Evolutionary conservation across 2,888 invertebrate genomes (phyloP).

Genomic region (Cataglyphis livida): DNA sequence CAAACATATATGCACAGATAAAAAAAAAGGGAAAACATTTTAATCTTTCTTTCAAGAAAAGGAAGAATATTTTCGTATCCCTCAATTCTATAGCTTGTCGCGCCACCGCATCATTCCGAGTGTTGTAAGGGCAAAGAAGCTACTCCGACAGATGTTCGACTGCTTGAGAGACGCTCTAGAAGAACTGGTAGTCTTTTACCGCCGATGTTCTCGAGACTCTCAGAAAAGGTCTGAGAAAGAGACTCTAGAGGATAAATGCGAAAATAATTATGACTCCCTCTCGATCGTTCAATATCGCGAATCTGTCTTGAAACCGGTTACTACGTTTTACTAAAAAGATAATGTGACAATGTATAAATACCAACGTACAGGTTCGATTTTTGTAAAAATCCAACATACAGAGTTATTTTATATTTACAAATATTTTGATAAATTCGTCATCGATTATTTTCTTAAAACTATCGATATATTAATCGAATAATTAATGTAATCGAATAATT

Average conservation of each 20-base stretch:
- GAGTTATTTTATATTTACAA: not conserved
- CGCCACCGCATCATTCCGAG: slow-evolving; percentile 63
- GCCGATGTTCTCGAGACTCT: slow-evolving; percentile 60
- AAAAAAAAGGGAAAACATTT: slow-evolving; percentile 52
- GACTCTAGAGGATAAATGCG: slow-evolving; percentile 54
- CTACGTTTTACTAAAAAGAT: slow-evolving; percentile 3
- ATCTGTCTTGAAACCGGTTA: not conserved
- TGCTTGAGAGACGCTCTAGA: slow-evolving; percentile 71
- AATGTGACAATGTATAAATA: not conserved
- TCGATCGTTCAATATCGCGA: slow-evolving; percentile 11
- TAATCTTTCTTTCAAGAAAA: slow-evolving; percentile 70
- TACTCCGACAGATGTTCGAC: slow-evolving; percentile 77
- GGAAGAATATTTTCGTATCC: slow-evolving; percentile 70
- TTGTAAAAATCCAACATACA: not conserved
- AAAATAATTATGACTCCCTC: slow-evolving; percentile 62
- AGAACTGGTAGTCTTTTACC: slow-evolving; percentile 73
- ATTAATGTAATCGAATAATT: not conserved
- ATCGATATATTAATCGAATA: not conserved
- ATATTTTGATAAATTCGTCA: not conserved
- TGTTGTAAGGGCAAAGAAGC: slow-evolving; percentile 66
- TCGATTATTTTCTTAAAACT: not conserved
- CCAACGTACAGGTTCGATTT: not conserved
- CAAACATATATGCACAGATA: not conserved
- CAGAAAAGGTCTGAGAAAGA: slow-evolving; percentile 15
- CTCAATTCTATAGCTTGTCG: slow-evolving; percentile 70